Percentiles rank a stretch among this genome's conserved stretches.
These are phyloP conservation scores for Lerema accius DNA, from an alignment of 1,140 invertebrate species.

Conservation along the genomic window DNA sequence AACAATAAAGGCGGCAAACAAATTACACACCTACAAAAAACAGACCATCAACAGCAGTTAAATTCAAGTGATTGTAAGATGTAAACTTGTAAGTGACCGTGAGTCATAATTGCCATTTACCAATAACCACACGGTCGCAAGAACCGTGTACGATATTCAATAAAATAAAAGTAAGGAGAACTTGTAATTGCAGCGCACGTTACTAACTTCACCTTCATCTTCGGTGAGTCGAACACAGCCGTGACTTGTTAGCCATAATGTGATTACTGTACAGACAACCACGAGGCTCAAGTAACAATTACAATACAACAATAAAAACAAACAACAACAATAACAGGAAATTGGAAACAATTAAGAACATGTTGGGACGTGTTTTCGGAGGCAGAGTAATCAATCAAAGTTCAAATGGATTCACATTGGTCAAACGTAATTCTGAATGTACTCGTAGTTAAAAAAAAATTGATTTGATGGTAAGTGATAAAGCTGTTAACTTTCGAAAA, in stretches of 20 bases:
- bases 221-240: slow-evolving; percentile 6
- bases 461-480: too few species aligned
- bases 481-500: too few species aligned
- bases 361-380: neutral
- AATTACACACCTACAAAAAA: too few species aligned
- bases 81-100: slow-evolving; percentile 22
- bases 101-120: slow-evolving; percentile 13
- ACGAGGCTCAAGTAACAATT: neutral
- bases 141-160: neutral
- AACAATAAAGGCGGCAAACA: too few species aligned
- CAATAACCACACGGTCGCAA: neutral
- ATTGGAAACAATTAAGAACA: slow-evolving; percentile 7
- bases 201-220: slow-evolving; percentile 25
- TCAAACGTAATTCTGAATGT: too few species aligned
- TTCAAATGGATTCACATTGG: neutral
- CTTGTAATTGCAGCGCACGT: slow-evolving; percentile 18
- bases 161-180: slow-evolving; percentile 15
- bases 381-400: slow-evolving; percentile 4
- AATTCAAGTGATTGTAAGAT: slow-evolving; percentile 15
- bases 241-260: slow-evolving; percentile 18
- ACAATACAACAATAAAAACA: neutral
- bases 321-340: slow-evolving; percentile 3
- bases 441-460: too few species aligned
- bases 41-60: too few species aligned
- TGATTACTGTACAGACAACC: slow-evolving; percentile 12